Evolutionary conservation across 2,888 invertebrate species (phyloP).

Genomic region (Melinopterus prodromus): DNA sequence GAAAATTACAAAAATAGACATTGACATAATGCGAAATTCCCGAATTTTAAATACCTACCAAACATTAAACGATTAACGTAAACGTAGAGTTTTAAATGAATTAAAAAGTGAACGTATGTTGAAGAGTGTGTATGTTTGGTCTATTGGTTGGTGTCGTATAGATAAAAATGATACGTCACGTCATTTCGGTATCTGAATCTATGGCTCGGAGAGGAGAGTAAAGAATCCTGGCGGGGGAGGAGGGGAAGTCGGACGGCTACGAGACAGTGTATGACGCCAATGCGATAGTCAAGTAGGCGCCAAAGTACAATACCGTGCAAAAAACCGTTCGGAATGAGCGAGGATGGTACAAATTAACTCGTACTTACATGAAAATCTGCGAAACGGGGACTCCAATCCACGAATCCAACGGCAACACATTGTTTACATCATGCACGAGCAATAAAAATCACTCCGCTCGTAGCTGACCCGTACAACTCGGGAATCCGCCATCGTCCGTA

Average conservation of each 20-base stretch:
- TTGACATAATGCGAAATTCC: constrained; percentile 43
- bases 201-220: constrained; percentile 38
- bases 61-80: constrained; percentile 20
- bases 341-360: constrained; percentile 22
- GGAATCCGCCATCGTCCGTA: neutral
- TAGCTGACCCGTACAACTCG: constrained; percentile 40
- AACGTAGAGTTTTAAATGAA: neutral
- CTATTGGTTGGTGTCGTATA: neutral
- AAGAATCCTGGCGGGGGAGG: constrained; percentile 47
- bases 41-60: constrained; percentile 33
- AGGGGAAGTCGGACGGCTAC: constrained; percentile 54
- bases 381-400: constrained; percentile 33
- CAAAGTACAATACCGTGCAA: constrained; percentile 61
- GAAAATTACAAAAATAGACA: constrained; percentile 41
- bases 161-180: constrained; percentile 6
- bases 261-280: constrained; percentile 62
- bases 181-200: constrained; percentile 11
- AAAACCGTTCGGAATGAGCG: constrained; percentile 48
- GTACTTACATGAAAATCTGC: constrained; percentile 16
- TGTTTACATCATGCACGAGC: constrained; percentile 43
- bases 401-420: constrained; percentile 36
- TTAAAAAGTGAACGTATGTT: neutral
- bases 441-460: constrained; percentile 34
- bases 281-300: constrained; percentile 62
- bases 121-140: neutral